Conservation (phyloP, 35 echinoderm and acorn worm genomes). For the Apostichopus japonicus region DNA sequence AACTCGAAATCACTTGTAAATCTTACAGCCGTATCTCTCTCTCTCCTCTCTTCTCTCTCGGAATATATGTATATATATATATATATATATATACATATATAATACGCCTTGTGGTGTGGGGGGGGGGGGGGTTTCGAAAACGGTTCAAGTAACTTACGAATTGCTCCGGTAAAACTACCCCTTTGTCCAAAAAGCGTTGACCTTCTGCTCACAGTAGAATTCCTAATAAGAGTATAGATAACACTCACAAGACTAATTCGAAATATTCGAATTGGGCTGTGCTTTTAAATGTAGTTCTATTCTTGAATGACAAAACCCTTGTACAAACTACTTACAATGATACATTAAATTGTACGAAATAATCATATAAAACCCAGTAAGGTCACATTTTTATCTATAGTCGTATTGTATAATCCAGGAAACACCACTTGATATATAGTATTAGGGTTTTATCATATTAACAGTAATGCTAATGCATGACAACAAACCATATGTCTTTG, state of each 20-base stretch:
- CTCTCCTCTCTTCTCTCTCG: not conserved
- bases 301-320: not conserved
- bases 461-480: too few species aligned
- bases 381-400: not conserved
- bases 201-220: not conserved
- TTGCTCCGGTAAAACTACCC: not conserved
- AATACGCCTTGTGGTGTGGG: not conserved
- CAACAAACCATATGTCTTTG: too few species aligned
- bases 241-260: not conserved
- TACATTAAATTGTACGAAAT: not conserved
- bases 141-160: not conserved
- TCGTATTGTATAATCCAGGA: too few species aligned
- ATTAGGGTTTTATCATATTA: too few species aligned
- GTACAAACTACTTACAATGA: not conserved
- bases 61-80: not conserved
- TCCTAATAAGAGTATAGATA: not conserved
- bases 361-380: not conserved
- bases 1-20: not conserved
- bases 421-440: too few species aligned
- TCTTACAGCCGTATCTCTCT: not conserved
- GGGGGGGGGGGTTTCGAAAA: not conserved
- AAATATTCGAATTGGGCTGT: not conserved
- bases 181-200: not conserved
- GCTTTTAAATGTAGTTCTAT: not conserved
- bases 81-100: not conserved